phyloP scores from a whole-genome alignment of 2,888 invertebrate species.

The Clitarchus hookeri region DNA sequence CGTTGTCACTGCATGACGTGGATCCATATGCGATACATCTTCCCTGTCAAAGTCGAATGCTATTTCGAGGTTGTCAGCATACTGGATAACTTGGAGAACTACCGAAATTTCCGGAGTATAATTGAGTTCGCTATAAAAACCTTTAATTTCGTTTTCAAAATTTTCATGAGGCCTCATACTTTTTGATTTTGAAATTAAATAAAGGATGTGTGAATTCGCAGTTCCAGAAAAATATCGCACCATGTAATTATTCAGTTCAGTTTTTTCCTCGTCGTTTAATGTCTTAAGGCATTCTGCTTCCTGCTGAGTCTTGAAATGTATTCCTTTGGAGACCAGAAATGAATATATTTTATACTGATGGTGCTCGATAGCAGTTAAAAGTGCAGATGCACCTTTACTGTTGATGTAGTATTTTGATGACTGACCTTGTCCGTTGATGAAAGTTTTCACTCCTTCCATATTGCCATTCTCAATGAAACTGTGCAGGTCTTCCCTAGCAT shows the following conservation, averaged over 20 bases:
- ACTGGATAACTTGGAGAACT: background rate
- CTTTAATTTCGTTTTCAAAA: background rate
- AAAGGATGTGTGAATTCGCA: background rate
- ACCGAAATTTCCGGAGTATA: background rate
- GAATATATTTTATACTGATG: background rate
- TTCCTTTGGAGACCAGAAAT: background rate
- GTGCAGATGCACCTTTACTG: background rate
- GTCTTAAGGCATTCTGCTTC: background rate
- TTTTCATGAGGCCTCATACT: background rate
- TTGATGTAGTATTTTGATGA: background rate
- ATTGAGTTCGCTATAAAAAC: background rate
- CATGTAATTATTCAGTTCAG: slow-evolving; percentile 5
- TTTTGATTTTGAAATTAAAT: slow-evolving; percentile 9
- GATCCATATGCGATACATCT: background rate
- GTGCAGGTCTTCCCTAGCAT: background rate
- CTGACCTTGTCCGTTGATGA: background rate
- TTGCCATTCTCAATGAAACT: background rate
- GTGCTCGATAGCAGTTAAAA: background rate
- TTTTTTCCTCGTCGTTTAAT: background rate
- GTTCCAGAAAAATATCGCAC: background rate
- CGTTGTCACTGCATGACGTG: background rate
- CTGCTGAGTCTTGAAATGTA: background rate
- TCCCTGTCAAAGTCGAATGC: background rate
- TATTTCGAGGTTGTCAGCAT: background rate
- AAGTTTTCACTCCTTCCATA: background rate